Conservation (phyloP, 1,140 invertebrate species). For the Aporrectodea caliginosa region DNA sequence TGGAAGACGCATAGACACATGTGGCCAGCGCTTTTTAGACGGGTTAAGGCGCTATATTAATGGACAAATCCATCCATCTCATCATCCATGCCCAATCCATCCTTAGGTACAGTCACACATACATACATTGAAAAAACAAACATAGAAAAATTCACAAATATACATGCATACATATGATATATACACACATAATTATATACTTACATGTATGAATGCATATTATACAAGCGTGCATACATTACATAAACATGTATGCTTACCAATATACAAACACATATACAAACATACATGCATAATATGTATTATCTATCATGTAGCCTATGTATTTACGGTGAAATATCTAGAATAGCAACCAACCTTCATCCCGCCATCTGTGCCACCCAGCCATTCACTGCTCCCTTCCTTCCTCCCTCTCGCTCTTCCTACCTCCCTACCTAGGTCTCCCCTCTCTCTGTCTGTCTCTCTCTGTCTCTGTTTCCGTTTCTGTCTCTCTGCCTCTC, state of each 20-base stretch:
- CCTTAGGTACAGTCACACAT: no score
- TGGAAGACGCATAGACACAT: no score
- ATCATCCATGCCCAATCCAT: no score
- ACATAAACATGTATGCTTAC: not conserved
- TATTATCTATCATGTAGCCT: not conserved
- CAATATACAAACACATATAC: not conserved
- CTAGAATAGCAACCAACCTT: not conserved
- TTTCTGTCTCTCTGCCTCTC: slow-evolving; percentile 2
- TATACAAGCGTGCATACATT: not conserved
- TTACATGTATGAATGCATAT: not conserved
- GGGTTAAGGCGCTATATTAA: no score
- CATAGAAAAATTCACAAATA: not conserved
- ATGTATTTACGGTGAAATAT: not conserved
- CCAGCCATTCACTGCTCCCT: slow-evolving; percentile 16
- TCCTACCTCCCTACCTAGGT: not conserved
- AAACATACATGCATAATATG: not conserved
- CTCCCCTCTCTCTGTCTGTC: slow-evolving; percentile 25
- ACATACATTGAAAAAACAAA: no score
- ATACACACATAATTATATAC: not conserved
- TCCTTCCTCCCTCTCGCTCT: slow-evolving; percentile 20
- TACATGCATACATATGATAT: not conserved
- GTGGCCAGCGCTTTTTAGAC: no score
- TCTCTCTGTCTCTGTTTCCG: not conserved
- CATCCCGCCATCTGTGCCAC: not conserved
- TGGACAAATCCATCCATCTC: no score